Conservation (phyloP, 2,888 invertebrate genomes). For the Acanthopleura granulata region DNA sequence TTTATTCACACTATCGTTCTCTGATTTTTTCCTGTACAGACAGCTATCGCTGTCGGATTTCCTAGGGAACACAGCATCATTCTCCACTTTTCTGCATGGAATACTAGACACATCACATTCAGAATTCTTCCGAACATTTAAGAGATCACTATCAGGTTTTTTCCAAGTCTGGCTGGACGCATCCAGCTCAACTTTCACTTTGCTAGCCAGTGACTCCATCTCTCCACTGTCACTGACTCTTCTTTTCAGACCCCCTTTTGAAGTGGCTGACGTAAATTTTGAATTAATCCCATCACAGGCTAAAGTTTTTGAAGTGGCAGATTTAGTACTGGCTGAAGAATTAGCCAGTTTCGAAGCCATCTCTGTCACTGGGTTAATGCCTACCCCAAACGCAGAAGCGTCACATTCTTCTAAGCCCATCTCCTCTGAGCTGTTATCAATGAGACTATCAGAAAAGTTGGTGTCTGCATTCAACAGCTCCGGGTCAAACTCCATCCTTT, state of each 20-base stretch:
- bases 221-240: conserved; percentile 10
- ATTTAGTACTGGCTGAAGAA: conserved; percentile 15
- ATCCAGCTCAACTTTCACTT: not conserved
- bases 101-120: not conserved
- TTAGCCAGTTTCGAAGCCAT: conserved; percentile 19
- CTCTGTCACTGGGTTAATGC: conserved; percentile 18
- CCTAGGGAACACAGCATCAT: not conserved
- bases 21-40: conserved; percentile 6
- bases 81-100: not conserved
- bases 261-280: not conserved
- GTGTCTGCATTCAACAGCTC: conserved; percentile 24
- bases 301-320: not conserved
- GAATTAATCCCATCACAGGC: not conserved
- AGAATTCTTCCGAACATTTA: conserved; percentile 1
- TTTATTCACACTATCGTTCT: not conserved
- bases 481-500: conserved; percentile 24
- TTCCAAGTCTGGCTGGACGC: not conserved
- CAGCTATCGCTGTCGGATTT: conserved; percentile 1
- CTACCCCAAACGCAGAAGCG: conserved; percentile 26
- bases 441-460: conserved; percentile 21
- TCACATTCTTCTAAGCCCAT: conserved; percentile 27
- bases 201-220: not conserved
- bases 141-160: not conserved
- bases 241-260: not conserved
- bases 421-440: conserved; percentile 20